Evolutionary conservation across 2,888 invertebrate genomes (phyloP).

Genomic region (Eupelmus urozonus): DNA sequence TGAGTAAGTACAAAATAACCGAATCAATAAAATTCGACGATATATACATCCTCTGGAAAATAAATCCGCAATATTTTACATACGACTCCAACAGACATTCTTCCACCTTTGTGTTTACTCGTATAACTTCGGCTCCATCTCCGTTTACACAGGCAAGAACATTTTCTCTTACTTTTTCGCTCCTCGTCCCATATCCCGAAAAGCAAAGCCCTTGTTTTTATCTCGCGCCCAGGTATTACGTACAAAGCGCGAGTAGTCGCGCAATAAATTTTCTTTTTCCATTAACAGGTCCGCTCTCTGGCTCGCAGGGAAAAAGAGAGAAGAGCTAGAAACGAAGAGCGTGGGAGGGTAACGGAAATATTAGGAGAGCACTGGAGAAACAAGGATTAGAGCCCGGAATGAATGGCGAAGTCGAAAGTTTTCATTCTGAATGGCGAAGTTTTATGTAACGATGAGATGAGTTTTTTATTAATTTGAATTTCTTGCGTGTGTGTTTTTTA

Average conservation of each 20-base stretch:
- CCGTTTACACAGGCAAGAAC: too few species aligned
- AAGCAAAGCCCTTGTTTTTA: conserved; percentile 51
- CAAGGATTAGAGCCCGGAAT: conserved; percentile 34
- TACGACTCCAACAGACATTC: too few species aligned
- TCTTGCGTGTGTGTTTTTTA: not conserved
- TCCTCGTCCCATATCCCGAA: not conserved
- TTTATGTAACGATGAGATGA: conserved; percentile 1
- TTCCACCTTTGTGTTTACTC: too few species aligned
- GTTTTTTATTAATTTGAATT: conserved; percentile 13
- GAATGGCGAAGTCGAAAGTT: not conserved
- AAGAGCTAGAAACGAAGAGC: not conserved
- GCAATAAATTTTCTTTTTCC: conserved; percentile 59
- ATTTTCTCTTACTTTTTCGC: not conserved
- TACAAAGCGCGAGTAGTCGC: conserved; percentile 24
- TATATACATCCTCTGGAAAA: too few species aligned
- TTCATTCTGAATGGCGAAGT: not conserved
- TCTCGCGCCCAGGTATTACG: conserved; percentile 48
- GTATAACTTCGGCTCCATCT: too few species aligned
- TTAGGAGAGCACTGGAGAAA: conserved; percentile 44
- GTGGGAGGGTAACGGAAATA: conserved; percentile 47
- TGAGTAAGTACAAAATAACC: too few species aligned
- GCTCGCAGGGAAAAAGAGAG: conserved; percentile 33
- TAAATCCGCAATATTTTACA: too few species aligned
- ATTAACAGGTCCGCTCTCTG: conserved; percentile 50
- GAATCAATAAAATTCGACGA: too few species aligned